Base-by-base conservation (phyloP, 2,888 invertebrate genomes). In the Trichogramma dendrolimi region DNA sequence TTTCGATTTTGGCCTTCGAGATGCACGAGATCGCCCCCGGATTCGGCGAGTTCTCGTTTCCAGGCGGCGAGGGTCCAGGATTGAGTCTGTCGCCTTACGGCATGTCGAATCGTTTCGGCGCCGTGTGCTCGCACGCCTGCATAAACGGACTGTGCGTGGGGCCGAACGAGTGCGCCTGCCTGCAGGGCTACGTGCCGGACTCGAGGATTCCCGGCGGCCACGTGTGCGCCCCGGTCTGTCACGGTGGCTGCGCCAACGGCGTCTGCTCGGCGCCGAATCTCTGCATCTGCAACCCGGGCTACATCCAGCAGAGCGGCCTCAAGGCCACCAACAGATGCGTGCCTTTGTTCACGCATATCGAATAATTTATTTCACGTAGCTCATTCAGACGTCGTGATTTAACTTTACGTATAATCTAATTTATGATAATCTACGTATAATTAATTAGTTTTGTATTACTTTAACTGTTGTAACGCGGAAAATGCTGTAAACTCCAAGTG, bases 231-330 rank as follows among this genome's bases (percentile, higher is more conserved):
- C 73, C 75, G 0, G 48, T 53, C 8, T 77, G 77, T 55, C 58
- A 53, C 0, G n/a, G 1, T 2, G 44, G 39, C 0, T 66, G 66
- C 14, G 1, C 5, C 1, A 8, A 60, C 10, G 82, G 82, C 5
- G 75, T 73, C 54, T 83, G 83, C 61, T 75, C 76, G 6, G 77
- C 73, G 0, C 79, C 80, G 4, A 68, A 75, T 10, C 58, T 56
- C 0, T 81, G 81, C 59, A 61, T 61, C 2, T 81, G 80, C 61
- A 38, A 67, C 3, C 38, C 60, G 0, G 79, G 77, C 4, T 79
- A 75, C 55, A 27, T 27, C 27, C 27, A 27, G 27, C 27, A 27
- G 27, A 27, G 27, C 27, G 14, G 46, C 14, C 42, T 61, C 1
- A n/a, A 54, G 0, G 44, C 57, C 6, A 67, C 14, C 1, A 27